A percentile compares a stretch with the other conserved stretches of the same genome.
phyloP scores from a whole-genome alignment of 2,797 vertebrate species.

The Amblyraja radiata region DNA sequence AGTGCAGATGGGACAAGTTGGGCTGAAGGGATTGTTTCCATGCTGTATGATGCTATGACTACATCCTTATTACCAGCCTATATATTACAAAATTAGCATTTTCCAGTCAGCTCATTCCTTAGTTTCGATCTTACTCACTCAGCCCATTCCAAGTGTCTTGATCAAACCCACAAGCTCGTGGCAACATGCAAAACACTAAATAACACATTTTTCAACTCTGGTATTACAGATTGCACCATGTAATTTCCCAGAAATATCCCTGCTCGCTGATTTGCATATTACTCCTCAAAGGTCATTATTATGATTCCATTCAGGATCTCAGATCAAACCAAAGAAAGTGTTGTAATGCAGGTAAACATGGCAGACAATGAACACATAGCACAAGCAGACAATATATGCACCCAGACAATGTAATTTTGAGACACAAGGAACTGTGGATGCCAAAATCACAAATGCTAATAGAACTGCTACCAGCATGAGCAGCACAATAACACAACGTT shows the following conservation, averaged over 20 bases:
- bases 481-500: too few species aligned
- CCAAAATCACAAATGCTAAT: too few species aligned
- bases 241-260: not conserved
- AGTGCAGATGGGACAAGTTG: too few species aligned
- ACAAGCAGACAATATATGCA: not conserved
- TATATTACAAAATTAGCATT: not conserved
- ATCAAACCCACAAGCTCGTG: not conserved
- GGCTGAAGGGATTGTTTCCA: too few species aligned
- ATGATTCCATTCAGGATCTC: not conserved
- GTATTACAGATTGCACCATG: not conserved
- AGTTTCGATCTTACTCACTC: not conserved
- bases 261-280: not conserved
- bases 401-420: not conserved
- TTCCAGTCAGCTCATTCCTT: not conserved
- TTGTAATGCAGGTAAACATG: not conserved
- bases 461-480: too few species aligned
- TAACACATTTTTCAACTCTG: not conserved
- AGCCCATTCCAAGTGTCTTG: not conserved
- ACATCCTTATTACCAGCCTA: not conserved
- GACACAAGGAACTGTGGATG: too few species aligned
- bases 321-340: not conserved
- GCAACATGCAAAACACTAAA: not conserved
- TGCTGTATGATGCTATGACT: too few species aligned
- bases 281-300: not conserved
- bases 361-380: not conserved